Percentiles rank a stretch among this genome's conserved stretches.
Evolutionary conservation across 1,140 invertebrate species (phyloP).

Genomic region (Choristoneura fumiferana): DNA sequence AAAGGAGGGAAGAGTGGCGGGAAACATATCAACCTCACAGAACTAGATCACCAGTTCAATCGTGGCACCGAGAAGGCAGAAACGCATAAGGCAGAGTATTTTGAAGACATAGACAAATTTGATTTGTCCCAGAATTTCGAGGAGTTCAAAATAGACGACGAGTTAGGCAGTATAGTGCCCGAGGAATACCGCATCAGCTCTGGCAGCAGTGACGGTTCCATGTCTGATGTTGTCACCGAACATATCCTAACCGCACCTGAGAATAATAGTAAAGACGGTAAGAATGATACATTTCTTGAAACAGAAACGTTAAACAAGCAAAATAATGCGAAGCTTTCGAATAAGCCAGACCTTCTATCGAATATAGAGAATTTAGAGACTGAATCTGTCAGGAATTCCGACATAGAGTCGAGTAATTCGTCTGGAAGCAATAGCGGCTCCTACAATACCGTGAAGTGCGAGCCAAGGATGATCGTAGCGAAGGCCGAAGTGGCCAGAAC

Average conservation of each 20-base stretch:
- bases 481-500: constrained; percentile 46
- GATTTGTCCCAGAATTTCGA: constrained; percentile 88
- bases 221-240: constrained; percentile 79
- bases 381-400: constrained; percentile 76
- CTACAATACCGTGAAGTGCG: constrained; percentile 76
- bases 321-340: constrained; percentile 72
- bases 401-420: constrained; percentile 77
- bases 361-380: constrained; percentile 78
- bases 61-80: constrained; percentile 51
- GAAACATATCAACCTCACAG: constrained; percentile 69
- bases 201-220: constrained; percentile 79
- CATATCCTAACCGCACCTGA: constrained; percentile 59
- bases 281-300: constrained; percentile 56
- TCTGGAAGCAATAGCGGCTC: constrained; percentile 77
- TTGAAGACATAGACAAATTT: constrained; percentile 79
- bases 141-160: constrained; percentile 88
- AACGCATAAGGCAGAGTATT: constrained; percentile 63
- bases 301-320: constrained; percentile 43
- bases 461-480: constrained; percentile 58
- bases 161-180: constrained; percentile 81
- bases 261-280: constrained; percentile 40
- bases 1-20: constrained; percentile 66
- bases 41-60: constrained; percentile 68
- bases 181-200: constrained; percentile 78
- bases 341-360: constrained; percentile 76